phyloP scores from a whole-genome alignment of 2,888 invertebrate species.

The Dryobota labecula region DNA sequence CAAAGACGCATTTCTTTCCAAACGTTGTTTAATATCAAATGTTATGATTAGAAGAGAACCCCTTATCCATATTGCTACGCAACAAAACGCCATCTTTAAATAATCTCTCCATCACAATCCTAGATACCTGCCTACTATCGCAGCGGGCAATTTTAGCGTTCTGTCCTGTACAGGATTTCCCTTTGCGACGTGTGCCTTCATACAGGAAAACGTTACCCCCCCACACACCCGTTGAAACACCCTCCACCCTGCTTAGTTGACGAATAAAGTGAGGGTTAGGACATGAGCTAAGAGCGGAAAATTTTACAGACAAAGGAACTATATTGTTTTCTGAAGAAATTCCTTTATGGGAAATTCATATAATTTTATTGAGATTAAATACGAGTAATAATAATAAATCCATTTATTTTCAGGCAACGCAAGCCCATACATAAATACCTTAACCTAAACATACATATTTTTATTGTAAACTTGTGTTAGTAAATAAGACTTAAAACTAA shows the following conservation, averaged over 20 bases:
- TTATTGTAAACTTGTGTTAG: no score
- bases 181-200: conserved; percentile 89
- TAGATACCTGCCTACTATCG: conserved; percentile 77
- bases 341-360: background rate
- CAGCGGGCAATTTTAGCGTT: conserved; percentile 88
- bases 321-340: background rate
- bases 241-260: conserved; percentile 85
- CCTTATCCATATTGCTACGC: background rate
- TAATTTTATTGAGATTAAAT: background rate
- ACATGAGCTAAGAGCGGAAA: conserved; percentile 59
- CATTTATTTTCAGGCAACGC: no score
- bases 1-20: background rate
- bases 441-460: no score
- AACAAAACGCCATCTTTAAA: conserved; percentile 15
- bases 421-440: no score
- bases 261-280: conserved; percentile 74
- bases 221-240: conserved; percentile 73
- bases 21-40: no score
- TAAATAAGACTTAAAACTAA: no score
- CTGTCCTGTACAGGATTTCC: conserved; percentile 90
- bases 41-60: background rate
- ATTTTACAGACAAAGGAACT: conserved; percentile 15
- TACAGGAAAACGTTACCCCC: conserved; percentile 88
- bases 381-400: no score
- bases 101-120: conserved; percentile 54